Percentiles rank a stretch among this genome's conserved stretches.
Evolutionary conservation across 2,113 vertebrate genomes (phyloP).

Genomic region (Campylorhamphus procurvoides): DNA sequence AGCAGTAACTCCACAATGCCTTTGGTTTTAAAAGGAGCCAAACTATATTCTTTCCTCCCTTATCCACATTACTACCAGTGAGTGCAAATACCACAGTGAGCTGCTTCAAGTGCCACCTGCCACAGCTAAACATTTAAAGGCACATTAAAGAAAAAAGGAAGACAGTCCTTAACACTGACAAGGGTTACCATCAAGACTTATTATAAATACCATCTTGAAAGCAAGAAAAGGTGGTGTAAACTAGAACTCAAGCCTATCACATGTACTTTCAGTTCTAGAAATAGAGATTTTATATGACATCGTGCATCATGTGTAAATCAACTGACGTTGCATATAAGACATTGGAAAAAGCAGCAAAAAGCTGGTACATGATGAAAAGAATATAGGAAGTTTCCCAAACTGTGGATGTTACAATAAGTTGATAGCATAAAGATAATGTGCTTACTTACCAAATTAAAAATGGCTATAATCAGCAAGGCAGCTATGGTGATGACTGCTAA

Average conservation of each 20-base stretch:
- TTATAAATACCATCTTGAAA: background rate
- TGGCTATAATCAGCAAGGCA: slow-evolving; percentile 82
- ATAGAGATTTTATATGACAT: background rate
- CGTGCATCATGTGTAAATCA: background rate
- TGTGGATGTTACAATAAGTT: background rate
- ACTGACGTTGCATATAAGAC: background rate
- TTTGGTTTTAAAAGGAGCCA: background rate
- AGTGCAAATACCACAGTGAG: background rate
- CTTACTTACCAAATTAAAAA: slow-evolving; percentile 87
- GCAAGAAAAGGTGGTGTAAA: background rate
- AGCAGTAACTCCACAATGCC: background rate
- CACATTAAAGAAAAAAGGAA: background rate
- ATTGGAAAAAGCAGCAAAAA: background rate
- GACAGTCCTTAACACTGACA: background rate
- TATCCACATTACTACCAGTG: background rate
- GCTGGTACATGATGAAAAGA: background rate
- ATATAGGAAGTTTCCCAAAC: background rate
- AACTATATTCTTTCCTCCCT: background rate
- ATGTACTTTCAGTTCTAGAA: background rate
- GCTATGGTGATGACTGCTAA: slow-evolving; percentile 82
- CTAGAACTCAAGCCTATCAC: background rate
- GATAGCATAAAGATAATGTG: background rate
- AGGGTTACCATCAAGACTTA: background rate
- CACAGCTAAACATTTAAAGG: background rate
- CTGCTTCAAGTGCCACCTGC: background rate